phyloP scores from a whole-genome alignment of 2,797 vertebrate species.

The Huso huso region DNA sequence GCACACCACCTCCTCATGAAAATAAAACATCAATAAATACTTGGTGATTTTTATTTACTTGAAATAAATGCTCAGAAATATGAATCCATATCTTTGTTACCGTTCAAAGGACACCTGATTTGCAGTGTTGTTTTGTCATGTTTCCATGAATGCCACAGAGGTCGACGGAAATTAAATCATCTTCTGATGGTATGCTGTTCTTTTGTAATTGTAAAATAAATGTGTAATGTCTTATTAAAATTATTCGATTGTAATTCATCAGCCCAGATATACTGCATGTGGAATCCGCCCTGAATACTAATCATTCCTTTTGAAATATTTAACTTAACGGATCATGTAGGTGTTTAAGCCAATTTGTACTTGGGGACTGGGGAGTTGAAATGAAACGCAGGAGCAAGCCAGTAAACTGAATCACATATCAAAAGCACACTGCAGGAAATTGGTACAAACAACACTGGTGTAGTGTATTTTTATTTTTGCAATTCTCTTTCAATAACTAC shows the following conservation, averaged over 20 bases:
- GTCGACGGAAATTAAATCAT: constrained; percentile 23
- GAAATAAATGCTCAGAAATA: background rate
- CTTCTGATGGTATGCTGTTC: constrained; percentile 28
- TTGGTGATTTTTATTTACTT: background rate
- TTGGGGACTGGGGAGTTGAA: no score
- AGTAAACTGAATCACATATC: no score
- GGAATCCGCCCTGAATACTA: background rate
- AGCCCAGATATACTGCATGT: background rate
- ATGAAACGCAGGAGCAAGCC: no score
- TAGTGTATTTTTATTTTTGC: no score
- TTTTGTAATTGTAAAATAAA: constrained; percentile 24
- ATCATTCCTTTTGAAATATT: background rate
- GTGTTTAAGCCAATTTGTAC: no score
- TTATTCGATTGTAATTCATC: background rate
- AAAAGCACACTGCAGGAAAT: no score
- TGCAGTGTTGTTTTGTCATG: constrained; percentile 8
- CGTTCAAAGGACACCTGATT: constrained; percentile 17
- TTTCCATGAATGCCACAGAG: constrained; percentile 22
- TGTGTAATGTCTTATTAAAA: constrained; percentile 7
- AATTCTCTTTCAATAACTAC: no score
- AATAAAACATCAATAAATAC: background rate
- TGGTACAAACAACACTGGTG: no score
- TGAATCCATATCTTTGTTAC: constrained; percentile 7
- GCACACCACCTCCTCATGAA: background rate
- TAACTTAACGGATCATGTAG: no score